Evolutionary conservation across 2,797 vertebrate species (phyloP).

Genomic region (Acanthornis magna): DNA sequence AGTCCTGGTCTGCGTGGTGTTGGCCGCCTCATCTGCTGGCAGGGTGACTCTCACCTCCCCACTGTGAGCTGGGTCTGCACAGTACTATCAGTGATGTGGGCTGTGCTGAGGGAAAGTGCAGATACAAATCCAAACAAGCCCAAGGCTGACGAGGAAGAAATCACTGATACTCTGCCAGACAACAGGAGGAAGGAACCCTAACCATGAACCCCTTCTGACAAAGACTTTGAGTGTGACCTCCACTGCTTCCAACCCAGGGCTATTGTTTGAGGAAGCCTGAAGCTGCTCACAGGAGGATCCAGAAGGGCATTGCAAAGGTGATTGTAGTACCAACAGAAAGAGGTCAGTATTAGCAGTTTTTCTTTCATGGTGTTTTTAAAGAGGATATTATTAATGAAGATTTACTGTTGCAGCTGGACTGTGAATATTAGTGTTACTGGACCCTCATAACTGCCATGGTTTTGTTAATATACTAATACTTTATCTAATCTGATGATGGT

Average conservation of each 20-base stretch:
- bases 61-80: rapidly evolving
- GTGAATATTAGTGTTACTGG: not conserved
- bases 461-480: not conserved
- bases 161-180: not conserved
- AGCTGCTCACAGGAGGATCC: not conserved
- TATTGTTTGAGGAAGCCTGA: not conserved
- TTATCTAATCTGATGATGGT: not conserved
- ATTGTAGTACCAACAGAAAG: not conserved
- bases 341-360: not conserved
- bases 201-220: not conserved
- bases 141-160: not conserved
- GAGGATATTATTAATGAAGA: not conserved
- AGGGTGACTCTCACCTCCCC: rapidly evolving
- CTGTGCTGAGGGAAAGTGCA: not conserved
- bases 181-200: not conserved
- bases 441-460: not conserved
- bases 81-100: rapidly evolving
- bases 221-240: rapidly evolving
- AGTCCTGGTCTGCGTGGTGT: not conserved
- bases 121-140: not conserved
- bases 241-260: rapidly evolving
- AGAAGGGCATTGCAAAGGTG: not conserved
- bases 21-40: not conserved
- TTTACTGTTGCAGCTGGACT: not conserved
- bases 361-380: not conserved